A percentile compares a stretch with the other conserved stretches of the same genome.
phyloP scores from a whole-genome alignment of 2,888 invertebrate genomes.

The Tromatobia lineatoria region DNA sequence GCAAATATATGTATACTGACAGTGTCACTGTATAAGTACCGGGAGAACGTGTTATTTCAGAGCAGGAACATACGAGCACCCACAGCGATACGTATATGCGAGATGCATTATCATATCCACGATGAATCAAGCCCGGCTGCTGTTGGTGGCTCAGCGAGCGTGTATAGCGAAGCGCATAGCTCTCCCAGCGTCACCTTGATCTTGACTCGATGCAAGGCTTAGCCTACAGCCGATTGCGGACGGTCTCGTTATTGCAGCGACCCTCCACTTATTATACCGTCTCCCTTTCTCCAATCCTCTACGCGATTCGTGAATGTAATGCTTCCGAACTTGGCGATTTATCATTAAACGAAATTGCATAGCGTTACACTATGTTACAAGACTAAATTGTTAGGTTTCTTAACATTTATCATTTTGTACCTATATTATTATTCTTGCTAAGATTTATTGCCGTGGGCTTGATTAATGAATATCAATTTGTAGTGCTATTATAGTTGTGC shows the following conservation, averaged over 20 bases:
- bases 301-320: background rate
- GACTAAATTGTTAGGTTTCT: background rate
- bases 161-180: slow-evolving; percentile 30
- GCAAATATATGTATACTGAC: slow-evolving; percentile 40
- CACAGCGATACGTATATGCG: slow-evolving; percentile 40
- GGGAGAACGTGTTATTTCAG: slow-evolving; percentile 34
- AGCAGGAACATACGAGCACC: slow-evolving; percentile 25
- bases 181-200: slow-evolving; percentile 76
- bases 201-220: slow-evolving; percentile 79
- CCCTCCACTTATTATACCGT: slow-evolving; percentile 15
- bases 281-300: slow-evolving; percentile 36
- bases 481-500: background rate
- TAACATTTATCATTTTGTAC: background rate
- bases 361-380: background rate
- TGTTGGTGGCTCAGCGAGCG: slow-evolving; percentile 13
- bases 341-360: slow-evolving; percentile 4
- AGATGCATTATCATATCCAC: slow-evolving; percentile 67
- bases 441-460: background rate
- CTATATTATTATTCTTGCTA: slow-evolving; percentile 2
- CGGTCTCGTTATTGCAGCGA: slow-evolving; percentile 56
- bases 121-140: slow-evolving; percentile 42
- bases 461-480: slow-evolving; percentile 9
- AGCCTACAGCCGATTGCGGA: slow-evolving; percentile 64
- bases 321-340: background rate
- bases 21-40: slow-evolving; percentile 22